Evolutionary conservation across 2,888 invertebrate genomes (phyloP), one percentile per base, ranked within the genome.

Genomic region (Ethmia dodecea): DNA sequence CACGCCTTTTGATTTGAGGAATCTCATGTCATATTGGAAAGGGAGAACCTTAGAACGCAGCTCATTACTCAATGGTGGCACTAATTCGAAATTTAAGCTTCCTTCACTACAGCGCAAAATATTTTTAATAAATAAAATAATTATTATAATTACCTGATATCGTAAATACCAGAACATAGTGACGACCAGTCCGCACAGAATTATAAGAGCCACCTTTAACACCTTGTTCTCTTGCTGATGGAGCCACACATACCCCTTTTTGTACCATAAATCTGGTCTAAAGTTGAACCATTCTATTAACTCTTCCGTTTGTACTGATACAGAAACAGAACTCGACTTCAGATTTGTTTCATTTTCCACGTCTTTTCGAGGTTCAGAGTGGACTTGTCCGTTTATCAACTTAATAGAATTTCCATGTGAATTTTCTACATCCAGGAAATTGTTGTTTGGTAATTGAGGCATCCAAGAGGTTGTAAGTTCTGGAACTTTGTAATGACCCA

Each of bases 171-270:
- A 93, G 63, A 92, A 91, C 90, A 93, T 89, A 12, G 89, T 88
- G 39, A 93, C 84, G 37, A 93, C 90, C 42, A 91, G 86, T 29
- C 92, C 90, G 16, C 90, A 86, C 29, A 93, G 77, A 35, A 93
- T 87, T 18, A 93, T 89, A 1, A 94, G 67, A 12, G 90, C 87
- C 28, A 93, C 81, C 69, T 93, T 93, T 1, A 93, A 70, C 2
- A 89, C 91, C 57, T 92, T 91, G 60, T 93, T 93, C 49, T 94
- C 94, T 55, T 94, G 93, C 52, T 92, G 91, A 57, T 91, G 89
- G 0, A 93, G 70, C 93, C 93, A 94, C 8, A 76, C 53, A 44
- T 89, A 88, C 1, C 75, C 55, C 38, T 68, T 63, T 37, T 80
- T 79, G 52, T 80, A 86, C 79, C 76, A 80, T 39, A 77, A 37